Conservation (phyloP, 2,113 vertebrate genomes). For the Pachypanchax playfairii region DNA sequence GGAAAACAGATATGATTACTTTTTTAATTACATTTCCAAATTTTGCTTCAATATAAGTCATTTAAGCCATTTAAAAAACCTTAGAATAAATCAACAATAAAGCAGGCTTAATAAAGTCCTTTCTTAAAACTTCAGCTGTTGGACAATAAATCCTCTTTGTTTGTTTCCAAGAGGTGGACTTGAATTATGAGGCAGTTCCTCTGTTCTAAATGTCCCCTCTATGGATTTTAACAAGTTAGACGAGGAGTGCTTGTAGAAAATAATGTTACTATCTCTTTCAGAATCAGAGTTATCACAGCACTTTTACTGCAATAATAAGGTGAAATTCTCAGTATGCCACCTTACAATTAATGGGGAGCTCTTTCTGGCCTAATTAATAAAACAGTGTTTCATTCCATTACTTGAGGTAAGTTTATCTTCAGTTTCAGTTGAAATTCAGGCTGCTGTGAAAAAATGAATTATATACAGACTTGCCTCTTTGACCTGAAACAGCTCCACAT, state of each 20-base stretch:
- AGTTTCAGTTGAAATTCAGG: neutral
- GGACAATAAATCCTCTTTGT: conserved; percentile 30
- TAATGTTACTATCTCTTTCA: conserved; percentile 8
- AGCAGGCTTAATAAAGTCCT: no score
- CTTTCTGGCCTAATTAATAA: conserved; percentile 9
- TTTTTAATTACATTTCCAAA: no score
- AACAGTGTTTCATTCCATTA: neutral
- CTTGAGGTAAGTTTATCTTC: neutral
- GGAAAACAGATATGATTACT: no score
- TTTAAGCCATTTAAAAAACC: conserved; percentile 41
- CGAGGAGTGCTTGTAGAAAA: neutral
- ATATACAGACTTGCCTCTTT: no score
- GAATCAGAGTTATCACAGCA: conserved; percentile 19
- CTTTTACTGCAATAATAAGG: conserved; percentile 4
- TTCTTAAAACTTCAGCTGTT: conserved; percentile 10
- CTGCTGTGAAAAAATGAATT: neutral
- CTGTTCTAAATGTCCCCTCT: conserved; percentile 19
- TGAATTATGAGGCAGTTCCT: conserved; percentile 23
- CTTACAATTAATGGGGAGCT: neutral
- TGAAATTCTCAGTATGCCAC: neutral
- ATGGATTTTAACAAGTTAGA: conserved; percentile 34
- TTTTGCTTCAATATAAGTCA: no score
- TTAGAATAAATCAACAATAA: conserved; percentile 31
- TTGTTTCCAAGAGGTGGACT: conserved; percentile 29
- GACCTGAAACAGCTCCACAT: no score